Base-by-base conservation (phyloP, 1,140 invertebrate species). In the Pseudomyrmex gracilis region DNA sequence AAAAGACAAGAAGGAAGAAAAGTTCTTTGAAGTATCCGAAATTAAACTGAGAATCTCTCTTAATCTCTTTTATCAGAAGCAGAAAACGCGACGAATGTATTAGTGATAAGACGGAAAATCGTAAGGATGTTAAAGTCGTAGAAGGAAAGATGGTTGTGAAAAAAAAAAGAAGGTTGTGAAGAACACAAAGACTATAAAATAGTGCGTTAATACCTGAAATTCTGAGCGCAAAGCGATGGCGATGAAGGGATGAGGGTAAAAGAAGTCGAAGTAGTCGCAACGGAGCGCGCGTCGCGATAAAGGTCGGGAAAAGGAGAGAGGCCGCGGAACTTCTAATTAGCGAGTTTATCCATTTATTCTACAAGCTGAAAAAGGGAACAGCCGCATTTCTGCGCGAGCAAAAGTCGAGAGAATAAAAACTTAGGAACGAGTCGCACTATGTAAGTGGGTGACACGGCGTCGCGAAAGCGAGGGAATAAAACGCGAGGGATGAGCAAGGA, bases 291-390 rank as follows among this genome's bases (percentile, higher is more conserved):
- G 45, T 77, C 53, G 17, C 9, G 66, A 78, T 13, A 13, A 15
- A 13, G 47, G 15, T 24, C 34, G 51, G 51, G 17, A 15, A 7
- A n/a, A 17, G 45, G 15, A 55, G 17, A 43, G 20, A n/a, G 55
- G 47, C 70, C 22, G 70, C 55, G 85, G 88, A 93, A 93, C 87
- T 93, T 93, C 92, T 93, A 93, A 93, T 93, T 93, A 92, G 90
- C 87, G 85, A 91, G 87, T 91, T 93, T 92, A 92, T 92, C 88
- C 89, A 90, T 92, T 91, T 91, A 90, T 91, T 60, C 86, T 89
- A 82, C 73, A 85, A 87, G 82, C 85, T 83, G 73, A 90, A 84
- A 90, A 92, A 13, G 15, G 85, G 87, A 90, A 83, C 87, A 83
- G 61, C 74, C 66, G 66, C 70, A 24, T 58, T 34, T 85, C 22